phyloP scores from a whole-genome alignment of 2,888 invertebrate species.

The Calameuta idolon region DNA sequence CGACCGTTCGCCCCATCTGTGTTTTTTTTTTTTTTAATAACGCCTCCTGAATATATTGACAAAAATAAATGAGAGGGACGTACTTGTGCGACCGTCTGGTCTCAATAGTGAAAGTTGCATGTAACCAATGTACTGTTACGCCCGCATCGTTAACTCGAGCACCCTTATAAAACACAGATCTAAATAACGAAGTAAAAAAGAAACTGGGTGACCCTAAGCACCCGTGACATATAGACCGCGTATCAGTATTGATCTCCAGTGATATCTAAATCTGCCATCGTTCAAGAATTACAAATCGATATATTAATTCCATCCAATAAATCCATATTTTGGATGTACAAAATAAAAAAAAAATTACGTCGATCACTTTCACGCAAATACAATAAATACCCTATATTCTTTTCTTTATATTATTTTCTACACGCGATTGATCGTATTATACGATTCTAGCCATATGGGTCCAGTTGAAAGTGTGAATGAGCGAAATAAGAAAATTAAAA shows the following conservation, averaged over 20 bases:
- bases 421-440: no score
- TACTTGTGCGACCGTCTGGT: not conserved
- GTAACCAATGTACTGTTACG: not conserved
- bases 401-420: no score
- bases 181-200: not conserved
- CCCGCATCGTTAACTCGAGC: not conserved
- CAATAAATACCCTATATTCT: no score
- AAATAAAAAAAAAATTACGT: no score
- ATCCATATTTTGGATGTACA: no score
- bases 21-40: not conserved
- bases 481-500: no score
- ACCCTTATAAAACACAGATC: not conserved
- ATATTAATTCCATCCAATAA: not conserved
- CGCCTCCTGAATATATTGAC: not conserved
- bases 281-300: not conserved
- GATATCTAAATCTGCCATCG: not conserved
- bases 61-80: not conserved
- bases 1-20: not conserved
- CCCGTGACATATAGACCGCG: not conserved
- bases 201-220: not conserved
- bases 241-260: not conserved
- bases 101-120: not conserved
- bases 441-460: no score
- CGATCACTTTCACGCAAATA: no score
- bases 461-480: no score